Base-by-base conservation (phyloP, 1,140 invertebrate species). In the Physella acuta region DNA sequence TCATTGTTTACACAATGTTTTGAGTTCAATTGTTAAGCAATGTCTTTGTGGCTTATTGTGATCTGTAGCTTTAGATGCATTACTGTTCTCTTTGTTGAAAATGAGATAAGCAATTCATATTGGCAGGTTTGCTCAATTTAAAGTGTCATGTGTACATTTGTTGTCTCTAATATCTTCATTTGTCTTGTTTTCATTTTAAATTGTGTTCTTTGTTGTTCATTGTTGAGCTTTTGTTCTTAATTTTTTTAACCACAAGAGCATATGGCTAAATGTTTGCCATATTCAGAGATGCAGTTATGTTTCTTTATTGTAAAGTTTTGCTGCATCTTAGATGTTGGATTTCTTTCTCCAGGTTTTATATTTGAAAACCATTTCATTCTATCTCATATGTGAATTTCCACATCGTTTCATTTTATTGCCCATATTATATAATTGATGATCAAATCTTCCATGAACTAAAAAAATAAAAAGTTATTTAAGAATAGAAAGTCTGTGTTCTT, bases 351-450 rank as follows among this genome's bases (percentile, higher is more conserved):
- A 36, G 59, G 36, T 37, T 24, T 2, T 61, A 36, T 44, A 36
- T 24, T 44, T 11, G n/a, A 8, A 3, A 36, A n/a, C 24, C 2
- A 33, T 14, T 60, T 33, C 24, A 36, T 61, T 61, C 24, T 26
- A 61, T 37, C n/a, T 44, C 59, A 61, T 61, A 26, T 61, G 59
- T 61, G 5, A n/a, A 61, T 61, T 3, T 26, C 37, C 59, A 61
- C 36, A 33, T 61, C 34, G 28, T 61, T 37, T 37, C 20, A 26
- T 26, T 11, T 16, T 5, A 44, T 61, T 61, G 56, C 36, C 31
- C 30, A 58, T 58, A 61, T 61, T 60, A 36, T 59, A 34, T 59
- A 36, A 59, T 34, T 59, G 24, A 44, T 61, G 59, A 61, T 61
- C 17, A 39, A 31, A 61, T 61, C 59, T 61, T 61, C 59, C 59